These are phyloP conservation scores for Felis chaus DNA, from an alignment of 2,113 vertebrate species.

Conservation along the genomic window DNA sequence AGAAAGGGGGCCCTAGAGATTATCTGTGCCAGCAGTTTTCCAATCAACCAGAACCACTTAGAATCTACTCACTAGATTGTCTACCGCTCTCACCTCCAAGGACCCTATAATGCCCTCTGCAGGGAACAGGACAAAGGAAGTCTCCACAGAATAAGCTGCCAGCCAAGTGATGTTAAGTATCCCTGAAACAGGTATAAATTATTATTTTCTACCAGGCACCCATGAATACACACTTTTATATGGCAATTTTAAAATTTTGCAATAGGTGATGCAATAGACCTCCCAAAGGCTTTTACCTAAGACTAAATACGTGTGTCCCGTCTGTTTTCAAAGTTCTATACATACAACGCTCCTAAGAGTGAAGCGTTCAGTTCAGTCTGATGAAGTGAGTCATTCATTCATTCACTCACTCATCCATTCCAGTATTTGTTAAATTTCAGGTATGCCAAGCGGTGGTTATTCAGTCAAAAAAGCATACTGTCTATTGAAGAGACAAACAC, in stretches of 20 bases:
- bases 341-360: background rate
- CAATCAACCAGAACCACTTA: constrained; percentile 18
- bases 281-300: background rate
- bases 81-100: background rate
- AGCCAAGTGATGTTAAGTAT: background rate
- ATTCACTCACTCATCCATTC: background rate
- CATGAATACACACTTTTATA: background rate
- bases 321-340: background rate
- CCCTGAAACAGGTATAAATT: constrained; percentile 11
- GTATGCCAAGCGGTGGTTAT: background rate
- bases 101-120: background rate
- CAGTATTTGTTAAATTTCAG: background rate
- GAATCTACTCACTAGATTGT: background rate
- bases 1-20: background rate
- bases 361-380: background rate
- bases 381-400: background rate
- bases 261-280: background rate
- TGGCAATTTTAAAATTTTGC: background rate
- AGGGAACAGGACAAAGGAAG: background rate
- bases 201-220: background rate
- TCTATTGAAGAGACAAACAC: background rate
- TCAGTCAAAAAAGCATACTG: background rate
- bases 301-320: background rate
- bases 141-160: background rate
- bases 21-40: background rate